A percentile compares a stretch with the other conserved stretches of the same genome.
Conservation (phyloP, 2,797 vertebrate genomes). For the Hylomyscus alleni region DNA sequence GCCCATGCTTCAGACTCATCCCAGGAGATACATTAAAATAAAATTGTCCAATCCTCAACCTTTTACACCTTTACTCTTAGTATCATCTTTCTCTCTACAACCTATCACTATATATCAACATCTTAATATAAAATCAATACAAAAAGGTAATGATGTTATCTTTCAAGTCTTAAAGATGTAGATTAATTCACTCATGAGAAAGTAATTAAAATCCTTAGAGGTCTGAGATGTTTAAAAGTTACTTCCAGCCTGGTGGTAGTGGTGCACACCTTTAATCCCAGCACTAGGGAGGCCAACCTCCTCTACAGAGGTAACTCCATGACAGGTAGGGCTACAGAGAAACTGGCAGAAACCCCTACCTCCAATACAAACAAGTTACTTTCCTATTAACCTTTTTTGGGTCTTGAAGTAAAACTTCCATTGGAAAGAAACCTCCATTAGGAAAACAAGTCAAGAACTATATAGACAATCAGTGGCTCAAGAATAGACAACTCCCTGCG, state of each 20-base stretch:
- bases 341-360: not conserved
- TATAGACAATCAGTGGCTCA: not conserved
- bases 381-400: slow-evolving; percentile 34
- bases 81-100: not conserved
- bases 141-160: slow-evolving; percentile 4
- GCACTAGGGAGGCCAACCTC: too few relatives aligned
- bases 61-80: slow-evolving; percentile 41
- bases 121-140: slow-evolving; percentile 1
- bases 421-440: slow-evolving; percentile 11
- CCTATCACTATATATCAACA: not conserved
- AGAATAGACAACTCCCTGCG: not conserved
- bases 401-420: slow-evolving; percentile 29
- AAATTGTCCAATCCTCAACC: not conserved
- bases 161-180: not conserved
- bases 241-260: not conserved
- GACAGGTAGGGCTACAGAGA: not conserved
- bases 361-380: not conserved
- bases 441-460: not conserved
- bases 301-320: not conserved
- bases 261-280: not conserved
- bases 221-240: slow-evolving; percentile 25
- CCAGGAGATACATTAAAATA: not conserved
- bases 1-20: not conserved
- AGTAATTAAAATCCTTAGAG: not conserved
- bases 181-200: slow-evolving; percentile 24